Percentiles rank a stretch among this genome's conserved stretches.
These are phyloP conservation scores for Strix uralensis DNA, from an alignment of 2,113 vertebrate species.

Conservation along the genomic window DNA sequence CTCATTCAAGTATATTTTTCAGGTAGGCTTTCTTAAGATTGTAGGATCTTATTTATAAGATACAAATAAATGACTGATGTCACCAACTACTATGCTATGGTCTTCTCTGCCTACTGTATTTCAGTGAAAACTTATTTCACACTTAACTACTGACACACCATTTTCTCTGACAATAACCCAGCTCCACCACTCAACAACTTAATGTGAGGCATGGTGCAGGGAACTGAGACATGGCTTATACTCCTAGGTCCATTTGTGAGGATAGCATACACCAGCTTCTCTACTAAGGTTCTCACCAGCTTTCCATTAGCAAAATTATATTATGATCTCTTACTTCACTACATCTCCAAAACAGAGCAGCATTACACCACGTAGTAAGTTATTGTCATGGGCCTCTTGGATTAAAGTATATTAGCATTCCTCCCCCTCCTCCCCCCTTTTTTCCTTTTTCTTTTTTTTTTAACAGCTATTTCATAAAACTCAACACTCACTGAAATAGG, in stretches of 20 bases:
- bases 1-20: background rate
- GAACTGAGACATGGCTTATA: background rate
- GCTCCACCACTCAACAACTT: background rate
- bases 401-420: background rate
- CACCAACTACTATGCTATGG: background rate
- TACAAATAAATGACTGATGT: background rate
- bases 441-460: background rate
- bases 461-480: background rate
- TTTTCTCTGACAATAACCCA: background rate
- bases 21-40: background rate
- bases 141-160: background rate
- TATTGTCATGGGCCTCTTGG: background rate
- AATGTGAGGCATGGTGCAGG: background rate
- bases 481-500: background rate
- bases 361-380: background rate
- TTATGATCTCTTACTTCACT: background rate
- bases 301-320: background rate
- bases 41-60: background rate
- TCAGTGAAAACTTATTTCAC: background rate
- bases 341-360: background rate
- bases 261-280: background rate
- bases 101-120: background rate
- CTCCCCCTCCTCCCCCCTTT: too few species aligned
- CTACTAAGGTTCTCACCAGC: background rate
- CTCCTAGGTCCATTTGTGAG: background rate